Evolutionary conservation across 1,140 invertebrate species (phyloP).

Genomic region (Heliconius congener): DNA sequence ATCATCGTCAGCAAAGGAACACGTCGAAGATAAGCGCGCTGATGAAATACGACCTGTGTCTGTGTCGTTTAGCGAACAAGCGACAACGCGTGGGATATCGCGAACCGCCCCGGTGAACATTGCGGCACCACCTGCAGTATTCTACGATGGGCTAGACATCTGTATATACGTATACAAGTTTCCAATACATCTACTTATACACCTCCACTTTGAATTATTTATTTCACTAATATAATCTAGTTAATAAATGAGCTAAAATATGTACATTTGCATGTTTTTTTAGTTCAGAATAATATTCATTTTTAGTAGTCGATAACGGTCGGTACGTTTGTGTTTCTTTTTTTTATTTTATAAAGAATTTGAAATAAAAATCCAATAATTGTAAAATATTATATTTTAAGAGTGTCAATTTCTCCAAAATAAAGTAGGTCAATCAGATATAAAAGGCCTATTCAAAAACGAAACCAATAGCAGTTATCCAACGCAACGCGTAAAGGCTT

Average conservation of each 20-base stretch:
- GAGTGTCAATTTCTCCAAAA: slow-evolving; percentile 69
- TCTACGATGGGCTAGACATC: slow-evolving; percentile 31
- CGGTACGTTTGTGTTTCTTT: neutral
- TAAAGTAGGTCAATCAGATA: slow-evolving; percentile 76
- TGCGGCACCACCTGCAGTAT: slow-evolving; percentile 38
- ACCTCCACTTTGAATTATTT: neutral
- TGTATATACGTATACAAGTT: slow-evolving; percentile 24
- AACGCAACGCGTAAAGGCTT: slow-evolving; percentile 60
- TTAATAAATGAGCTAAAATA: neutral
- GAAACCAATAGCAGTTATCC: slow-evolving; percentile 73
- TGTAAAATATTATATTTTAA: slow-evolving; percentile 51
- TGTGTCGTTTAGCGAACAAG: slow-evolving; percentile 62
- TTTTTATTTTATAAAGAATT: neutral
- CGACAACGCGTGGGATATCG: slow-evolving; percentile 62
- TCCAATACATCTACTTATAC: slow-evolving; percentile 1
- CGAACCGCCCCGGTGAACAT: slow-evolving; percentile 42
- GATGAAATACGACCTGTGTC: slow-evolving; percentile 64
- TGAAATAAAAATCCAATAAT: slow-evolving; percentile 40
- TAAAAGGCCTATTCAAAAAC: slow-evolving; percentile 75
- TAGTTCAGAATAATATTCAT: neutral
- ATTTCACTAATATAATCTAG: neutral
- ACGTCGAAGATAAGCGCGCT: slow-evolving; percentile 67
- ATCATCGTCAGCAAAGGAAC: slow-evolving; percentile 70
- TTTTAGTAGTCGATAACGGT: neutral
- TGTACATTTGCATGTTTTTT: neutral